A percentile compares a stretch with the other conserved stretches of the same genome.
Evolutionary conservation across 2,113 vertebrate genomes (phyloP).

Genomic region (Corvus cornix): DNA sequence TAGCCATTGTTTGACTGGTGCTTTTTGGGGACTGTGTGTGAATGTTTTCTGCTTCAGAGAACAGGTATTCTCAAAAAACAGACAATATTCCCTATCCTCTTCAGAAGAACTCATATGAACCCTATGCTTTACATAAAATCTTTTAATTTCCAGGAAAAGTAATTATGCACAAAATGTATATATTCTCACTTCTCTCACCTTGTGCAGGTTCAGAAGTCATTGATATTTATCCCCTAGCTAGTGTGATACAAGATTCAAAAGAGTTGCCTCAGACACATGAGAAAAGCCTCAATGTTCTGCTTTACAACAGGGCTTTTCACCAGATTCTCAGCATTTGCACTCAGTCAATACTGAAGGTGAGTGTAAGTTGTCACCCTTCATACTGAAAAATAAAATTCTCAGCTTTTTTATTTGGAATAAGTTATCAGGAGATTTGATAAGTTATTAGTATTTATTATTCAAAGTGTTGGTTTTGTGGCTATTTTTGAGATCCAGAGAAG

Average conservation of each 20-base stretch:
- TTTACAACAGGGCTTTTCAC: constrained; percentile 70
- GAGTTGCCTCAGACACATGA: constrained; percentile 70
- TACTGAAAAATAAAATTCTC: background rate
- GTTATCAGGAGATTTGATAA: background rate
- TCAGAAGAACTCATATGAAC: background rate
- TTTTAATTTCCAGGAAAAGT: background rate
- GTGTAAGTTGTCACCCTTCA: background rate
- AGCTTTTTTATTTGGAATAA: background rate
- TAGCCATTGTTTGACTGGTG: background rate
- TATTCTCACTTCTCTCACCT: background rate
- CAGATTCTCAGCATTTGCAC: constrained; percentile 76
- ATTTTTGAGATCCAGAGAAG: background rate
- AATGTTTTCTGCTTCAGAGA: background rate
- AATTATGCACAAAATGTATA: background rate
- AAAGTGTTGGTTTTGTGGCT: background rate
- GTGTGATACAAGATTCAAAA: constrained; percentile 66
- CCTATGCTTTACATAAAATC: background rate
- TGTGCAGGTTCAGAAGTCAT: constrained; percentile 67
- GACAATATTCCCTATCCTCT: background rate
- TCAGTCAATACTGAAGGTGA: constrained; percentile 74
- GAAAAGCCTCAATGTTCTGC: constrained; percentile 64
- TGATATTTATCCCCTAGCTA: constrained; percentile 71
- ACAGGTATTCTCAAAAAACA: background rate
- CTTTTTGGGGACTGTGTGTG: background rate
- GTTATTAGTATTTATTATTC: background rate